Evolutionary conservation across 2,113 vertebrate species (phyloP), one percentile per base, ranked within the genome.

Genomic region (Picathartes gymnocephalus): DNA sequence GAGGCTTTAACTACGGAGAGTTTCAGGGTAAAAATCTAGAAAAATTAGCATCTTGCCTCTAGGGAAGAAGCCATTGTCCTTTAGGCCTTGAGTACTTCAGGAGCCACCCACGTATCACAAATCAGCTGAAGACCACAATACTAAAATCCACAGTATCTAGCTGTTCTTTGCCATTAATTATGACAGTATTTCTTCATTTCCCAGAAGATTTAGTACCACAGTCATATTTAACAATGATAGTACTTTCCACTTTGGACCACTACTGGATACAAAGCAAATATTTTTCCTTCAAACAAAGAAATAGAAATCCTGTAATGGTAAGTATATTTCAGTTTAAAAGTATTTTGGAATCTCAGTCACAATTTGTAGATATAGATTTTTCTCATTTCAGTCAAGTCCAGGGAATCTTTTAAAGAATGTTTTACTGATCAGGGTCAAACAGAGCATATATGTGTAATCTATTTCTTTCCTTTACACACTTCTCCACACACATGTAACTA

Each of bases 21-120:
- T 62, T 73, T 74, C 47, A 68, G 9, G 8, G 3, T 53, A 68
- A 73, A 81, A 81, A 45, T 23, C 20, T 57, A 62, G 42, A 44
- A 61, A 83, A 87, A 2, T 2, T 3, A 65, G 4, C 6, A 24
- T 28, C 18, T 44, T 80, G 3, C 5, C 17, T 51, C 4, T 14
- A 18, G 13, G 8, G 7, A 73, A 81, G 50, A 54, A 58, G 1
- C 18, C 7, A 50, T 2, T 82, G 44, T 33, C 27, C 14, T 77
- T 64, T 22, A 83, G 18, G 5, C 1, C 14, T 44, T 15, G 24
- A 15, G 8, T 53, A 81, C 51, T 50, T 64, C 24, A 57, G 31
- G 16, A 69, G 11, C 13, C 13, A 23, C 7, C 1, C 3, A 47
- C 0, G 0, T 28, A 11, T 21, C 10, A 21, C 13, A 11, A 81